Conservation (phyloP, 2,113 vertebrate genomes). For the Echinops telfairi region DNA sequence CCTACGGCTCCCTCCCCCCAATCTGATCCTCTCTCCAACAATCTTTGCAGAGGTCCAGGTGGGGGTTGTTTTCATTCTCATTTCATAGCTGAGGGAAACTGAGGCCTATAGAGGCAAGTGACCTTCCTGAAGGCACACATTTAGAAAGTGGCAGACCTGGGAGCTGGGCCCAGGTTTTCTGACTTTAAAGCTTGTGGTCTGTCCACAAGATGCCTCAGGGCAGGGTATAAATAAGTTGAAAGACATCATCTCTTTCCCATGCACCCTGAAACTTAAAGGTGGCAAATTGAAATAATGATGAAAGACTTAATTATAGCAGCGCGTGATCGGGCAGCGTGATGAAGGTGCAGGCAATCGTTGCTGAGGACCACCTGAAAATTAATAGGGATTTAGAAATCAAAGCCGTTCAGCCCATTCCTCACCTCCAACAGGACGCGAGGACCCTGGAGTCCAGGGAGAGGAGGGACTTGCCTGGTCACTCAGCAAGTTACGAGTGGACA, state of each 20-base stretch:
- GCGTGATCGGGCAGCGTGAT: neutral
- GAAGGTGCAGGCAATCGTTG: neutral
- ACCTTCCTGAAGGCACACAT: neutral
- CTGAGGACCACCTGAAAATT: neutral
- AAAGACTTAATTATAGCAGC: conserved; percentile 7
- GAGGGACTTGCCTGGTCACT: neutral
- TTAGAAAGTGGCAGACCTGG: neutral
- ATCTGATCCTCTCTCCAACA: neutral
- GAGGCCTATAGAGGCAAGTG: neutral
- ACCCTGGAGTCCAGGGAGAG: neutral
- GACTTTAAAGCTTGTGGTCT: neutral
- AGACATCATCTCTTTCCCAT: neutral
- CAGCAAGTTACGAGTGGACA: neutral
- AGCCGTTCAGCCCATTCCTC: neutral
- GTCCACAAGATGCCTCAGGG: neutral
- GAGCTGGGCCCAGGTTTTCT: neutral
- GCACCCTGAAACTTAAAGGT: neutral
- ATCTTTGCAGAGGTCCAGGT: neutral
- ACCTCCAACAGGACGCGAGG: neutral
- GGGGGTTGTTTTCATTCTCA: neutral
- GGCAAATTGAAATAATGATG: neutral
- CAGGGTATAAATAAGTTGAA: neutral
- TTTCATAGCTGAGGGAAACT: neutral
- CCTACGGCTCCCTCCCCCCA: neutral
- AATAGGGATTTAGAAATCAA: neutral